Base-by-base conservation (phyloP, 2,888 invertebrate genomes). In the Oxyteleia sp. region DNA sequence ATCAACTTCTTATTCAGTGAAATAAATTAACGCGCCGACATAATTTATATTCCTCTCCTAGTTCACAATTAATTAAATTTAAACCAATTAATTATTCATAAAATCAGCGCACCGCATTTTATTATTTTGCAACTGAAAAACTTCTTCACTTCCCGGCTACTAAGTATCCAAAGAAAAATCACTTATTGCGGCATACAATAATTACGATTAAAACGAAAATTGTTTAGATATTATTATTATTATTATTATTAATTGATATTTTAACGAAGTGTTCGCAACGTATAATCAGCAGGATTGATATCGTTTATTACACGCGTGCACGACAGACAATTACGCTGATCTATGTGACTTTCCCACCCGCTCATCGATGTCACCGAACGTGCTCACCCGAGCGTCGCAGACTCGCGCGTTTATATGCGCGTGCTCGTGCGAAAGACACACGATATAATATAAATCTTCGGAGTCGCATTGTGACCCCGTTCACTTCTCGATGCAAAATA, bases 311-410 rank as follows among this genome's bases (percentile, higher is more conserved):
- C 45, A 43, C 55, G 68, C 26, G 63, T 26, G 20, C 15, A 49
- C 61, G 57, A 61, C 47, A 32, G 49, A 61, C 71, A 71, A 82
- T 82, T 75, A 76, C 55, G 49, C 8, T 64, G 75, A 74, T 76
- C 80, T 80, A 64, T 68, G 71, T 32, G 69, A 75, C 80, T 84
- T 84, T 84, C 81, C 76, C 76, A 76, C 76, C 81, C 84, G 81
- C 80, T 81, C 84, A 76, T 84, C 78, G 81, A 81, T 84, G 81
- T 84, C 84, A 78, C 84, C 76, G 78, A 61, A 55, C 75, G 82
- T 71, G 76, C 20, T 66, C 76, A 63, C 45, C 69, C 76, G 47
- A 76, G 76, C 76, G 53, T 78, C 64, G 47, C 80, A 18, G 51
- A 23, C 71, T 68, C 76, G 45, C 32, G 64, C 35, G 45, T 55